phyloP scores from a whole-genome alignment of 2,113 vertebrate genomes.

The Atherinomorus stipes region DNA sequence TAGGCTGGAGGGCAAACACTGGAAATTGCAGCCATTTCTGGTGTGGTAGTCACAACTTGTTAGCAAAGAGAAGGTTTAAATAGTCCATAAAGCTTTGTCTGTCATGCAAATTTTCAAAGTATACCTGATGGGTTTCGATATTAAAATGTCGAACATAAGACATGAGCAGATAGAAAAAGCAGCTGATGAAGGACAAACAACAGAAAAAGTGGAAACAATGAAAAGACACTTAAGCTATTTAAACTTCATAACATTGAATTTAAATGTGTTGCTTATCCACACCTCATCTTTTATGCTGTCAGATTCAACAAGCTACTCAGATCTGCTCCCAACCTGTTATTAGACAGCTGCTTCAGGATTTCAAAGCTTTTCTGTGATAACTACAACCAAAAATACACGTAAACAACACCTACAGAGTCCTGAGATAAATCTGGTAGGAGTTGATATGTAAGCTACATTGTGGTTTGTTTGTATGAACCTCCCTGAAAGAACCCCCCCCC shows the following conservation, averaged over 20 bases:
- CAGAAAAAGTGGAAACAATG: neutral
- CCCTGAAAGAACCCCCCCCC: neutral
- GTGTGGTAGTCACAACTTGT: no score
- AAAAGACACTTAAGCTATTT: neutral
- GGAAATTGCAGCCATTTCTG: no score
- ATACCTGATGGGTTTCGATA: no score
- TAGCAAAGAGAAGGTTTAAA: no score
- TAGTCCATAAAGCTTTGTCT: no score
- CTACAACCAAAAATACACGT: conserved; percentile 22
- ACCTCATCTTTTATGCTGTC: conserved; percentile 27
- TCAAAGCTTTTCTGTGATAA: conserved; percentile 27
- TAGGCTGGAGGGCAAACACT: neutral
- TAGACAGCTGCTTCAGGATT: conserved; percentile 27
- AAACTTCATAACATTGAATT: conserved; percentile 35
- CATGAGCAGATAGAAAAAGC: no score
- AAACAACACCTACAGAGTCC: conserved; percentile 34
- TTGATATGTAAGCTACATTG: conserved; percentile 49
- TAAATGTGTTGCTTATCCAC: conserved; percentile 24
- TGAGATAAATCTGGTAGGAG: conserved; percentile 46
- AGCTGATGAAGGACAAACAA: neutral
- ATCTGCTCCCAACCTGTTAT: conserved; percentile 47
- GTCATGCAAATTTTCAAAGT: no score
- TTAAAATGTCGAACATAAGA: no score
- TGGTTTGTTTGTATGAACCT: conserved; percentile 46
- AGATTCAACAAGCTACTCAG: conserved; percentile 39